Base-by-base conservation (phyloP, 2,797 vertebrate species). In the Propithecus perrieri region DNA sequence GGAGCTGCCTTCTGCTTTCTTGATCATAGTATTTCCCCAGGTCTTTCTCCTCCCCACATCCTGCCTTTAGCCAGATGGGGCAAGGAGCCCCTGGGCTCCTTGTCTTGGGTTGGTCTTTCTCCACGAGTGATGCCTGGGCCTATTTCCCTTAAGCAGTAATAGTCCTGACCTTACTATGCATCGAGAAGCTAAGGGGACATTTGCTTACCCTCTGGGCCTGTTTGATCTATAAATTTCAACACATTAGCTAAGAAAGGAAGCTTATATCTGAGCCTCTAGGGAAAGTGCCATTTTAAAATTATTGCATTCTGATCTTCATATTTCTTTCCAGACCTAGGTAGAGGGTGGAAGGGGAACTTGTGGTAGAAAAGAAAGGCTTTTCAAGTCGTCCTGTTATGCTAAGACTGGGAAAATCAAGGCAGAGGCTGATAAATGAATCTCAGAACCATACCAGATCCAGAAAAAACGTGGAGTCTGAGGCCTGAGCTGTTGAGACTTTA, bases 231-330 rank as follows among this genome's bases (percentile, higher is more conserved):
- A 80, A 9, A 91, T 91, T 95, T 79, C 84, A 85, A 71, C 59
- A 85, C 43, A 83, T 75, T 76, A 85, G 14, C 35, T 63, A 91
- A 87, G 46, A 71, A 89, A 90, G 24, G 63, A 89, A 92, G 30
- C 30, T 85, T 87, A 35, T 86, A 30, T 48, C n/a, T 89, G 38
- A 83, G 20, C 15, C 71, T 38, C 13, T 1, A 30, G 84, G 55
- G 85, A 88, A 63, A 81, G 57, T 7, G 18, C 48, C 71, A 55
- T 38, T 79, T 20, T 84, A 75, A 89, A 89, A 55, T 35, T 4
- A 9, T n/a, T 81, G 28, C 43, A 53, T 74, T 90, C 35, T 84
- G 48, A 69, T 63, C 76, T 71, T 67, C 4, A 0, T 33, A 59
- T 41, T 59, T 86, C 61, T 80, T 91, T 74, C 55, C 26, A 33